phyloP scores from a whole-genome alignment of 2,113 vertebrate species.

The Macroglossus sobrinus region DNA sequence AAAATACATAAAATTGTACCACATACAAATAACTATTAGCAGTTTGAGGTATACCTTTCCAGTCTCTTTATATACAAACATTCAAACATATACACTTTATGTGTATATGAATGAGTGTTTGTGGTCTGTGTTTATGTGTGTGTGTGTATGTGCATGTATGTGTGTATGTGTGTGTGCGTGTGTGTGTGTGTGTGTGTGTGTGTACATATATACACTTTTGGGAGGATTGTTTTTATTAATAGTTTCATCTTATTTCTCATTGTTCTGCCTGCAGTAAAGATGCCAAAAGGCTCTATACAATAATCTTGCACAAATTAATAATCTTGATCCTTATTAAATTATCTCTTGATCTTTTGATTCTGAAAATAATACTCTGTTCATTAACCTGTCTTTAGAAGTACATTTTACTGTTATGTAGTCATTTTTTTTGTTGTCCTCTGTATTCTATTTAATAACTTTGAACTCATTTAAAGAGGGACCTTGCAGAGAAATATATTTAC shows the following conservation, averaged over 20 bases:
- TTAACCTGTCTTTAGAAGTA: constrained; percentile 28
- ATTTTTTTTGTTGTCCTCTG: constrained; percentile 26
- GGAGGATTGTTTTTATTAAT: not conserved
- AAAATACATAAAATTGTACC: not conserved
- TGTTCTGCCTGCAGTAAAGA: not conserved
- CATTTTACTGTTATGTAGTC: constrained; percentile 6
- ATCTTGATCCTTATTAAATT: constrained; percentile 38
- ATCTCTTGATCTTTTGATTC: not conserved
- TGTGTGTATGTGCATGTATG: not conserved
- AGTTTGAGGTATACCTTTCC: not conserved
- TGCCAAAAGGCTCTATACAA: not conserved
- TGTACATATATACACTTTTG: not conserved
- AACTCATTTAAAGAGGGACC: not conserved
- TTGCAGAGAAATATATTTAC: constrained; percentile 17
- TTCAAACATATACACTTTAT: not conserved
- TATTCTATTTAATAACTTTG: constrained; percentile 26
- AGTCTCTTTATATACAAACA: not conserved
- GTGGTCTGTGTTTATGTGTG: not conserved
- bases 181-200: not conserved
- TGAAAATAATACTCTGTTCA: constrained; percentile 17
- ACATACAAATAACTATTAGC: not conserved
- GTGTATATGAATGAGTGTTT: not conserved
- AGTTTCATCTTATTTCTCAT: constrained; percentile 3
- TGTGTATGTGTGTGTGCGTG: not conserved
- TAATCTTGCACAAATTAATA: constrained; percentile 23